Percentiles rank a stretch among this genome's conserved stretches.
Evolutionary conservation across 2,888 invertebrate species (phyloP).

Genomic region (Agrotis puta): DNA sequence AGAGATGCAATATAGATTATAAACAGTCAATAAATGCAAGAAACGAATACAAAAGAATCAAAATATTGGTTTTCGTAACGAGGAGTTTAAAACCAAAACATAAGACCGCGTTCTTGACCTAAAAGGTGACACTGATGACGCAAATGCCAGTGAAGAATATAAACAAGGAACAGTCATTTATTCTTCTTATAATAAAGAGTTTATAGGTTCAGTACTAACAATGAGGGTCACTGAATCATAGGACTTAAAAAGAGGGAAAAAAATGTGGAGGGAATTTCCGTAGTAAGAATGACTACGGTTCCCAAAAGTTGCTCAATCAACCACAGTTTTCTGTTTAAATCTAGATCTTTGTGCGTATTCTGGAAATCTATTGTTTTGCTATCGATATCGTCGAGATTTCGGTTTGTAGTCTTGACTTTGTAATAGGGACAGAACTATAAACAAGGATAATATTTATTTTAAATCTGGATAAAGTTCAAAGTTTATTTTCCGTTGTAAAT

Average conservation of each 20-base stretch:
- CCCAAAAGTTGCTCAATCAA: constrained; percentile 70
- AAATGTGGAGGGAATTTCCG: constrained; percentile 66
- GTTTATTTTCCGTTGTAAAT: background rate
- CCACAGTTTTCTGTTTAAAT: constrained; percentile 72
- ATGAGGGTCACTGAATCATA: constrained; percentile 55
- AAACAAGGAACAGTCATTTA: constrained; percentile 31
- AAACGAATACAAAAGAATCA: background rate
- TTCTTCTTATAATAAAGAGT: constrained; percentile 32
- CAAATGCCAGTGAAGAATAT: constrained; percentile 11
- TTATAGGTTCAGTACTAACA: constrained; percentile 23
- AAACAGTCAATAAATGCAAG: background rate
- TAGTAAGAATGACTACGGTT: constrained; percentile 55
- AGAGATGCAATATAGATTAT: background rate
- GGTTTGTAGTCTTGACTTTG: background rate
- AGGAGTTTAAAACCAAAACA: background rate
- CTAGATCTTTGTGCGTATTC: constrained; percentile 62
- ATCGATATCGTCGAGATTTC: background rate
- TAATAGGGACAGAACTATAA: background rate
- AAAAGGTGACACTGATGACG: constrained; percentile 17
- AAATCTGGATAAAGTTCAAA: background rate
- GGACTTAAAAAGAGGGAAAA: constrained; percentile 47
- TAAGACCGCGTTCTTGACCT: constrained; percentile 13
- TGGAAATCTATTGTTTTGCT: constrained; percentile 12
- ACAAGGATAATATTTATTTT: background rate
- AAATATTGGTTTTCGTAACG: background rate